Base-by-base conservation (phyloP, 1,140 invertebrate genomes). In the Drosophila pandora region DNA sequence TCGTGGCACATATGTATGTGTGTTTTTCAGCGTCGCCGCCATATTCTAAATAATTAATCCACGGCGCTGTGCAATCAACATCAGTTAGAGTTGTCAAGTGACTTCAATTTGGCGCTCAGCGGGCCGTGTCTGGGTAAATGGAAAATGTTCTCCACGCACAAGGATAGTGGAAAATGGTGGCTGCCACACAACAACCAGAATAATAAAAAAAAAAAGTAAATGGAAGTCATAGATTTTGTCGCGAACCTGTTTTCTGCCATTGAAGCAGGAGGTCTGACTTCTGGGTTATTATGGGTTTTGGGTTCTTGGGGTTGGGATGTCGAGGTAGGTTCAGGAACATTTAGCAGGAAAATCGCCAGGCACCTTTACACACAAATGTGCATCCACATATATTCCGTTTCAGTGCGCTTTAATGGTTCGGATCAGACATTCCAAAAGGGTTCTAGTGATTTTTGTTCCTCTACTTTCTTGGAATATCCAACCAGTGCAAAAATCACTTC, bases 31-130 rank as follows among this genome's bases (percentile, higher is more conserved):
- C 56, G 47, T 30, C 54, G 34, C 10, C 53, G 47, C 17, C 60
- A 63, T 71, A 76, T 88, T 76, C 49, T 87, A 67, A 88, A 88
- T 88, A 87, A 88, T 88, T 88, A 87, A 88, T 88, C 59, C 70
- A 45, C 50, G 63, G 58, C 83, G 52, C 62, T 70, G 59, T 72
- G 83, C 83, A 88, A 87, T 87, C 82, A 87, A 88, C 79, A 76
- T 71, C 79, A 87, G 65, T 74, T 79, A 68, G 62, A 82, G 83
- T 82, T 88, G 83, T 83, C 82, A 88, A 83, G 74, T 76, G 60
- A 76, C 70, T 78, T 87, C 75, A 82, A 78, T 85, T 82, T 49
- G 48, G 55, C 34, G 53, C 60, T 52, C 69, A 73, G 56, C 47
- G 59, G 50, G 32, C 71, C 73, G 22, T 47, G 41, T 47, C 17